These are phyloP conservation scores for Pararge aegeria DNA, from an alignment of 1,140 invertebrate genomes.

Conservation along the genomic window DNA sequence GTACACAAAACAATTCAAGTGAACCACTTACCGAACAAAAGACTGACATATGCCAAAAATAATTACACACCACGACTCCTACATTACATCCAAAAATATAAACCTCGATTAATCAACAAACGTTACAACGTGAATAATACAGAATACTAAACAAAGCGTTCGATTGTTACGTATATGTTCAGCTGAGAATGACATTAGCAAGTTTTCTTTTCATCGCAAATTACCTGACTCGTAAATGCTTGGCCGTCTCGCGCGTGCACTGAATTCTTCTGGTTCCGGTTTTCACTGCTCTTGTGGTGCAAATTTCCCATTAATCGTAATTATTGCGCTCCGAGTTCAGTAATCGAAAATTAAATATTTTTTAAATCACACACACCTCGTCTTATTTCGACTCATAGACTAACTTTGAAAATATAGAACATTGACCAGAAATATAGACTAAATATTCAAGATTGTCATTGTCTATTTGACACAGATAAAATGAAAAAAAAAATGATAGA, in stretches of 20 bases:
- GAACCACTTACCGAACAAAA: constrained; percentile 44
- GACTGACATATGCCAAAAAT: constrained; percentile 21
- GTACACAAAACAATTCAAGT: constrained; percentile 44
- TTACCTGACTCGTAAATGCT: constrained; percentile 72
- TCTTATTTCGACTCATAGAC: constrained; percentile 1
- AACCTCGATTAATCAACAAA: constrained; percentile 36
- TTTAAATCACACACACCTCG: constrained; percentile 13
- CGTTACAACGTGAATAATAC: constrained; percentile 27
- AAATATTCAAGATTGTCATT: neutral
- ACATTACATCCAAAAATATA: constrained; percentile 24
- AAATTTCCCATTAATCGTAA: constrained; percentile 73
- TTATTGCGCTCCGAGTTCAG: constrained; percentile 21
- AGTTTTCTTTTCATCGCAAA: constrained; percentile 65
- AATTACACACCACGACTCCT: neutral
- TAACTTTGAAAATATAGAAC: constrained; percentile 8
- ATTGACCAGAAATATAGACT: constrained; percentile 4
- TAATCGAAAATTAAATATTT: constrained; percentile 11
- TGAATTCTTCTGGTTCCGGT: constrained; percentile 50
- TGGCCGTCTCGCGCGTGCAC: constrained; percentile 53
- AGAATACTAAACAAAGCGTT: constrained; percentile 44
- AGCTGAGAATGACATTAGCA: constrained; percentile 79
- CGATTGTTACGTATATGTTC: constrained; percentile 71
- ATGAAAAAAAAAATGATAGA: neutral
- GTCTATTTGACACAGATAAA: neutral
- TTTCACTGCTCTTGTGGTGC: constrained; percentile 55